phyloP scores from a whole-genome alignment of 2,888 invertebrate genomes.

The Itoplectis maculator region DNA sequence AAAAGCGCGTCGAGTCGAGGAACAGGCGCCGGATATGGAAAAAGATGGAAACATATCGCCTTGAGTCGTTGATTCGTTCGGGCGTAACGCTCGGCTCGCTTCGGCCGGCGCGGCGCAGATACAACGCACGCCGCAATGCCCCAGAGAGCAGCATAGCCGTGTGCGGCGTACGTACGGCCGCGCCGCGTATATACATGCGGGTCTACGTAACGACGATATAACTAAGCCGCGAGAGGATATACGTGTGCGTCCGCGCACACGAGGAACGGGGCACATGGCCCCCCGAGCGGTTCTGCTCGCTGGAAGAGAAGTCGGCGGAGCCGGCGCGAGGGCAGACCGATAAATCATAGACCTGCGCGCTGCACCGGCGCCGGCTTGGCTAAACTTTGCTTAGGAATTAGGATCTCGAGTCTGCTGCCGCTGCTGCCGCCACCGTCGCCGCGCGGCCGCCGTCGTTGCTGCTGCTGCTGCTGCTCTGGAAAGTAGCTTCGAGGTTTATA shows the following conservation, averaged over 20 bases:
- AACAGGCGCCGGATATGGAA: conserved; percentile 50
- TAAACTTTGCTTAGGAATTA: conserved; percentile 74
- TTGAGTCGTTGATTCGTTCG: conserved; percentile 46
- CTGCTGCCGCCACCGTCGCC: too few species aligned
- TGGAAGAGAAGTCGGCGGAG: conserved; percentile 39
- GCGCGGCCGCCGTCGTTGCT: too few species aligned
- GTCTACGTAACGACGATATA: conserved; percentile 47
- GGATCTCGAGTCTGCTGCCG: conserved; percentile 58
- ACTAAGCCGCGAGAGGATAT: too few species aligned
- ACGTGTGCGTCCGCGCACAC: conserved; percentile 31
- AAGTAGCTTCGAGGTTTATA: conserved; percentile 43
- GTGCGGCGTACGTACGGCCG: too few species aligned
- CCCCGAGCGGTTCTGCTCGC: conserved; percentile 56
- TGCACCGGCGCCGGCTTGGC: conserved; percentile 78
- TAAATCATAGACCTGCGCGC: conserved; percentile 79
- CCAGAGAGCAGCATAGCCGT: conserved; percentile 41
- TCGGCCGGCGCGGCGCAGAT: conserved; percentile 21
- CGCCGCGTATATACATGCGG: not conserved
- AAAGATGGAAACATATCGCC: conserved; percentile 43
- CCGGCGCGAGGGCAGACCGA: conserved; percentile 75
- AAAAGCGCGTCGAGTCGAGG: conserved; percentile 44
- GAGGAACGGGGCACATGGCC: conserved; percentile 64
- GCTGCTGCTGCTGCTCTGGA: conserved; percentile 35
- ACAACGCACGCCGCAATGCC: conserved; percentile 42
- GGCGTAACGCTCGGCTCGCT: conserved; percentile 49